Percentiles rank a stretch among this genome's conserved stretches.
Evolutionary conservation across 2,113 vertebrate genomes (phyloP).

Genomic region (Pseudopipra pipra): DNA sequence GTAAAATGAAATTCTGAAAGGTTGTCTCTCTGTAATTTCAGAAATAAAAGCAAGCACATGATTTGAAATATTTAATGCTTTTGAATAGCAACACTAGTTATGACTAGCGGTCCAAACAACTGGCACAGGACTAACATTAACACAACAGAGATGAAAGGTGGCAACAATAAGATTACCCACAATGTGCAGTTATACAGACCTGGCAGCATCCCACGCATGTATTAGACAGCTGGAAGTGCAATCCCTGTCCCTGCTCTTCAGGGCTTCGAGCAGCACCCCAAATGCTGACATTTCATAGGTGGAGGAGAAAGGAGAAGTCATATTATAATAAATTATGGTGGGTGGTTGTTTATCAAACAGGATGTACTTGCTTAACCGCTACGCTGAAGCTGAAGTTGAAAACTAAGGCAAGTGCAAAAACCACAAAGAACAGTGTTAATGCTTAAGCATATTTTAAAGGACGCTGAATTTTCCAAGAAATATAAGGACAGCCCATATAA

Average conservation of each 20-base stretch:
- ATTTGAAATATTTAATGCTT: background rate
- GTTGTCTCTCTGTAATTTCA: background rate
- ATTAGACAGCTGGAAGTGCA: background rate
- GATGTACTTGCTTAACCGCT: no score
- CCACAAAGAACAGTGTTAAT: no score
- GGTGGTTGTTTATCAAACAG: no score
- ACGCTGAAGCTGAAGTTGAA: no score
- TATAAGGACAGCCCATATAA: no score
- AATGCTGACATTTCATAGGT: rapidly evolving
- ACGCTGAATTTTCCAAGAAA: no score
- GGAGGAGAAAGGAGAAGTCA: background rate
- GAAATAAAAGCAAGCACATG: background rate
- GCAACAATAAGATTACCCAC: background rate
- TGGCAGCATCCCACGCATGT: rapidly evolving
- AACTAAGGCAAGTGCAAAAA: no score
- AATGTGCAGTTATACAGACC: background rate
- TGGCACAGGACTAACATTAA: background rate
- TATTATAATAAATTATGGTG: no score
- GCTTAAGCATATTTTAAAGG: no score
- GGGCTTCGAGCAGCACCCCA: background rate
- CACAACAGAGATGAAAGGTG: rapidly evolving
- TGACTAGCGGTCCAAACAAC: background rate
- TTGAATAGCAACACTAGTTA: background rate
- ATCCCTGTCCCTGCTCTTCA: background rate
- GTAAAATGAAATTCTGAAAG: background rate